Percentiles rank a stretch among this genome's conserved stretches.
Conservation (phyloP, 2,888 invertebrate genomes). For the Xylota sylvarum region DNA sequence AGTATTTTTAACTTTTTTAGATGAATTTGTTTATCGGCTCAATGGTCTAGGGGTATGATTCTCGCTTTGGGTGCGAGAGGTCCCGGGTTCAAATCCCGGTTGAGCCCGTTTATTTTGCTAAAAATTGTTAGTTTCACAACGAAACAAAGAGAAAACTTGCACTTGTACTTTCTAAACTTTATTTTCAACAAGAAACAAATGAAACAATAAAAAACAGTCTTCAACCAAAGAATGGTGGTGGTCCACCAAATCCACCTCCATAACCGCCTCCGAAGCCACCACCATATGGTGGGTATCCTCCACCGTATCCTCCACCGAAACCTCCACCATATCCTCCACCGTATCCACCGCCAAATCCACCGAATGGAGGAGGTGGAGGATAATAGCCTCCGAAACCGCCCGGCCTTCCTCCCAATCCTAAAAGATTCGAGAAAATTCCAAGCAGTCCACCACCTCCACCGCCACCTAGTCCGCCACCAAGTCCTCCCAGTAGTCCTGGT, state of each 20-base stretch:
- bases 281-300: conserved; percentile 36
- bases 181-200: conserved; percentile 24
- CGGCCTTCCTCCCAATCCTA: conserved; percentile 40
- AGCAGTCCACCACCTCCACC: conserved; percentile 45
- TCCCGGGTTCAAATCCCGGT: conserved; percentile 88
- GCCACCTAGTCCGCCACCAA: conserved; percentile 29
- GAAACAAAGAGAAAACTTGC: not conserved
- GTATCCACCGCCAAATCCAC: conserved; percentile 49
- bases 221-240: conserved; percentile 40
- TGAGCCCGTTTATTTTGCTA: conserved; percentile 84
- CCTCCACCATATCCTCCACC: conserved; percentile 64
- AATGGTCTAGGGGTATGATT: conserved; percentile 65
- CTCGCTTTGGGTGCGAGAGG: conserved; percentile 88
- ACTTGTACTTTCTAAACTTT: not conserved
- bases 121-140: not conserved
- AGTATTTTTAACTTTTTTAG: not conserved
- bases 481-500: conserved; percentile 42
- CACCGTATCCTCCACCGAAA: conserved; percentile 47
- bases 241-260: conserved; percentile 40
- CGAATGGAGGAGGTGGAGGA: conserved; percentile 25
- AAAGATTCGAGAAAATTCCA: conserved; percentile 33
- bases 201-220: not conserved
- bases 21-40: conserved; percentile 24
- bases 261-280: conserved; percentile 59
- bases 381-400: conserved; percentile 50